Evolutionary conservation across 2,113 vertebrate genomes (phyloP), one percentile per base, ranked within the genome.

Genomic region (Octodon degus): DNA sequence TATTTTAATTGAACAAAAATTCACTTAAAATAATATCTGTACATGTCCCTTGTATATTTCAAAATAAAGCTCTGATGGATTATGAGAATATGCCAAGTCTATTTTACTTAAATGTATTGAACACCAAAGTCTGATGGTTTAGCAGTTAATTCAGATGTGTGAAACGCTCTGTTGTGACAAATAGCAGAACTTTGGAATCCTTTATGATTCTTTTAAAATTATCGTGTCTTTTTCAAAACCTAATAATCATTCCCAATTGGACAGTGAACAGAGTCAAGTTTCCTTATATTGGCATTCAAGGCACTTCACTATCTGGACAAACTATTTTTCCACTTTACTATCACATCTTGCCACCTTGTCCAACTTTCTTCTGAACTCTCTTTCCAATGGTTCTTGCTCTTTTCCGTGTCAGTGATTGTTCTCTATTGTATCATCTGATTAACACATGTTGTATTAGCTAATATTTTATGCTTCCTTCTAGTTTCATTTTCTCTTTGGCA

Each of bases 1-100:
- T 60, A 25, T 91, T 94, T 97, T 96, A 95, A 80, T 24, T 96
- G 67, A 97, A 93, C 70, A 86, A 93, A 90, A 96, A 94, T 6
- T 68, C 87, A 95, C 65, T 92, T 92, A 83, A 90, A 89, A 40
- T 19, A 94, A 40, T 60, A 12, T 90, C 81, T 90, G 8, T 34
- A 86, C 72, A 5, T 91, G 32, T 85, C 86, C 86, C 34, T 82
- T 88, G 1, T 58, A 40, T 91, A 58, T 96, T 96, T 96, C n/a
- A 95, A 95, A 70, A 88, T 43, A 62, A 37, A 58, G 1, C 22
- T 82, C 40, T 37, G 30, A 0, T 0, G 25, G 89, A 74, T 86
- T 96, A 85, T 95, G 89, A 80, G 89, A 77, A 30, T 17, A 55
- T 89, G 2, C 85, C 40, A 4, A 91, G n/a, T 6, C 32, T 30